Evolutionary conservation across 1,140 invertebrate species (phyloP).

Genomic region (Aricia agestis): DNA sequence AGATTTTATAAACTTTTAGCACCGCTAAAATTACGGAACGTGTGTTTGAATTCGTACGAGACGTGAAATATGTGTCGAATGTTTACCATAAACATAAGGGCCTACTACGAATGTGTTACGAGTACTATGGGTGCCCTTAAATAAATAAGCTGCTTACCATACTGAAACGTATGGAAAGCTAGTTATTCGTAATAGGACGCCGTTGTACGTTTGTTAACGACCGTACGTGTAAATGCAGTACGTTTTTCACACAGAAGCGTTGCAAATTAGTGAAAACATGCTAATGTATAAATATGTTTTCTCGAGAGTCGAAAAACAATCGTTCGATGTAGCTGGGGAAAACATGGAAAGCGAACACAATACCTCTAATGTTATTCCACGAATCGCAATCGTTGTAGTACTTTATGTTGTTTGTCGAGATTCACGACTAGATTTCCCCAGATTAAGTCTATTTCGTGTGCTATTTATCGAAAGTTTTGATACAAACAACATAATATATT

Average conservation of each 20-base stretch:
- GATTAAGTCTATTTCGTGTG: background rate
- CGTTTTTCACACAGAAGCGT: slow-evolving; percentile 34
- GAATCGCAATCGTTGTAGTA: background rate
- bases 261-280: slow-evolving; percentile 59
- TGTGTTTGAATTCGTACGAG: background rate
- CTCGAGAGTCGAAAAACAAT: slow-evolving; percentile 33
- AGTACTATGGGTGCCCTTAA: background rate
- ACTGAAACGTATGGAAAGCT: background rate
- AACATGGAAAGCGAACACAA: slow-evolving; percentile 2
- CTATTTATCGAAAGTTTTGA: no score
- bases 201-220: slow-evolving; percentile 18
- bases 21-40: background rate
- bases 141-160: background rate
- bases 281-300: slow-evolving; percentile 34
- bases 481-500: no score
- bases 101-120: slow-evolving; percentile 21
- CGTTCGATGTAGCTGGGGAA: slow-evolving; percentile 18
- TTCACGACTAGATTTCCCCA: background rate
- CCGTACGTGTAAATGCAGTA: slow-evolving; percentile 35
- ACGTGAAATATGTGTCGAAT: slow-evolving; percentile 12
- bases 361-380: background rate
- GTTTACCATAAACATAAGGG: slow-evolving; percentile 48
- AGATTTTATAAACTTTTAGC: background rate
- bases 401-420: background rate
- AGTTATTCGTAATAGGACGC: background rate